Base-by-base conservation (phyloP, 2,888 invertebrate genomes). In the Perizoma flavofasciatum region DNA sequence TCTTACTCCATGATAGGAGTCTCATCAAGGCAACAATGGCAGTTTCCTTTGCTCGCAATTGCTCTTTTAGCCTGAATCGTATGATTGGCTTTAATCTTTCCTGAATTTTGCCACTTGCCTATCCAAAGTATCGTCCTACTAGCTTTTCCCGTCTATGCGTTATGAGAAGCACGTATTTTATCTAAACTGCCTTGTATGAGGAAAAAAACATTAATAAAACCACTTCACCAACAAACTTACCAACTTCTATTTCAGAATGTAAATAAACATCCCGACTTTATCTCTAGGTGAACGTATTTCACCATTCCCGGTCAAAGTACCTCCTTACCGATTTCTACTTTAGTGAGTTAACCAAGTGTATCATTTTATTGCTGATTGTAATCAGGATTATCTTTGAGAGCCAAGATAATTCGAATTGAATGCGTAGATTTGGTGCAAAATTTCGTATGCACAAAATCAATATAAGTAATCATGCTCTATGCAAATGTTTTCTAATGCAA, bases 301-400 rank as follows among this genome's bases (percentile, higher is more conserved):
- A 57, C 44, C 56, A 60, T 55, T 51, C 52, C 45, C 8, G 63
- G 59, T 63, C 48, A 22, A 22, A 22, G 22, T 22, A 22, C 3
- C 22, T 1, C 3, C 22, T 22, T 22, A 22, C 22, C 22, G 22
- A 22, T 22, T 37, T 7, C 37, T 7, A 37, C 37, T 37, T 6
- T 37, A 1, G 5, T 37, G 0, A 37, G 37, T 37, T 7, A 37
- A 37, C 5, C 37, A 37, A 7, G 37, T 22, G 1, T 22, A 22
- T 22, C 1, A 22, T 22, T 22, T 22, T 22, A 22, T 7, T 37
- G 37, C 37, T 7, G 37, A 37, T 37, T 7, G 37, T 68, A 67
- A 55, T 49, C 22, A 51, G 7, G 22, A 22, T 54, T 71, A 72
- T 68, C 68, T 66, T 57, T 61, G 43, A 69, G 63, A 54, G 59